A percentile compares a stretch with the other conserved stretches of the same genome.
Conservation (phyloP, 2,888 invertebrate genomes). For the Ornithoptera priamus region DNA sequence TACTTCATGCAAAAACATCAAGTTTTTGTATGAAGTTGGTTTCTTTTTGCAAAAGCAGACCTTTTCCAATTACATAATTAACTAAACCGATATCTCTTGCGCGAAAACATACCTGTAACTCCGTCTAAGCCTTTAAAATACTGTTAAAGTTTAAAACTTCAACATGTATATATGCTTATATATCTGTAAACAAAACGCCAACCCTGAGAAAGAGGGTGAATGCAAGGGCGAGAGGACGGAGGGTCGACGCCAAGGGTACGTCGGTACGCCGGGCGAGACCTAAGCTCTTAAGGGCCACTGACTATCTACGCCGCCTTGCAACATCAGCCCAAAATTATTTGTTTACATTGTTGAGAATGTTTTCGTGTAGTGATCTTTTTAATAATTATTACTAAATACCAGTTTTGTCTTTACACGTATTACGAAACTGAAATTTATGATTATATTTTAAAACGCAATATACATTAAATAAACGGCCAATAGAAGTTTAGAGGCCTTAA, state of each 20-base stretch:
- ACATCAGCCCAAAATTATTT: slow-evolving; percentile 22
- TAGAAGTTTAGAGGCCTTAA: no score
- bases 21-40: no score
- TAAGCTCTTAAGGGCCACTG: slow-evolving; percentile 29
- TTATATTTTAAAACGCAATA: no score
- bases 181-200: slow-evolving; percentile 4
- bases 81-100: background rate
- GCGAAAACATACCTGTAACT: no score
- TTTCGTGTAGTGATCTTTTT: background rate
- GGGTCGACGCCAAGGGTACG: slow-evolving; percentile 67
- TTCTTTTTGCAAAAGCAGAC: no score
- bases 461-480: no score
- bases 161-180: slow-evolving; percentile 1
- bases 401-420: background rate
- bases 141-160: background rate
- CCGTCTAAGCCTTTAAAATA: background rate
- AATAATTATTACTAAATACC: background rate
- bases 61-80: background rate
- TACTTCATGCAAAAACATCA: no score
- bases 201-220: slow-evolving; percentile 41
- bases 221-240: slow-evolving; percentile 64
- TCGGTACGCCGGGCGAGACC: slow-evolving; percentile 41
- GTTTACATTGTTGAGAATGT: slow-evolving; percentile 8
- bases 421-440: background rate
- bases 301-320: slow-evolving; percentile 24